These are phyloP conservation scores for Picus viridis DNA, from an alignment of 2,797 vertebrate species.

Conservation along the genomic window DNA sequence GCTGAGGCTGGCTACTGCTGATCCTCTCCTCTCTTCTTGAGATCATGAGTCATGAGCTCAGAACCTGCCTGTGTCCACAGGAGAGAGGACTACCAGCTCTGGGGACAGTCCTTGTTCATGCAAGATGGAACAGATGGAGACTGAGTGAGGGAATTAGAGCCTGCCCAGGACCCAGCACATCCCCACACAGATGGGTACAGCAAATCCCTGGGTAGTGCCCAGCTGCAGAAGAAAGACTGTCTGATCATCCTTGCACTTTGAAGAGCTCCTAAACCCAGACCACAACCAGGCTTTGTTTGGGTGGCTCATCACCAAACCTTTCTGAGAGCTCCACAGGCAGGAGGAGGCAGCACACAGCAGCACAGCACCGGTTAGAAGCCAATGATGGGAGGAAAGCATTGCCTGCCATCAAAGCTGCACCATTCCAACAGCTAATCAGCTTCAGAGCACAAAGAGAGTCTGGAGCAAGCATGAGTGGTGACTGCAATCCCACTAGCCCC, in stretches of 20 bases:
- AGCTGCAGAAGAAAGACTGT: not conserved
- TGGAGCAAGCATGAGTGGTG: not conserved
- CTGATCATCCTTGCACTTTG: not conserved
- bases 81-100: not conserved
- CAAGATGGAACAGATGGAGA: not conserved
- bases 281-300: not conserved
- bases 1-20: not conserved
- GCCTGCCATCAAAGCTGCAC: constrained; percentile 33
- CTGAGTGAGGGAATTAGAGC: not conserved
- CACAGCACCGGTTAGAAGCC: not conserved
- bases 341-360: not conserved
- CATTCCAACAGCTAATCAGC: constrained; percentile 37
- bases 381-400: not conserved
- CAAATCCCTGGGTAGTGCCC: not conserved
- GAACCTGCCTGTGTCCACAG: not conserved
- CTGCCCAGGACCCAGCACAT: not conserved
- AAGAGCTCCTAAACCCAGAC: not conserved
- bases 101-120: not conserved
- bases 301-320: not conserved
- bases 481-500: not conserved
- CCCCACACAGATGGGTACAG: not conserved
- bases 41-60: not conserved
- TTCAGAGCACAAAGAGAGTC: not conserved
- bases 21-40: not conserved
- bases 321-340: not conserved